Evolutionary conservation across 1,140 invertebrate genomes (phyloP).

Genomic region (Arctopsyche grandis): DNA sequence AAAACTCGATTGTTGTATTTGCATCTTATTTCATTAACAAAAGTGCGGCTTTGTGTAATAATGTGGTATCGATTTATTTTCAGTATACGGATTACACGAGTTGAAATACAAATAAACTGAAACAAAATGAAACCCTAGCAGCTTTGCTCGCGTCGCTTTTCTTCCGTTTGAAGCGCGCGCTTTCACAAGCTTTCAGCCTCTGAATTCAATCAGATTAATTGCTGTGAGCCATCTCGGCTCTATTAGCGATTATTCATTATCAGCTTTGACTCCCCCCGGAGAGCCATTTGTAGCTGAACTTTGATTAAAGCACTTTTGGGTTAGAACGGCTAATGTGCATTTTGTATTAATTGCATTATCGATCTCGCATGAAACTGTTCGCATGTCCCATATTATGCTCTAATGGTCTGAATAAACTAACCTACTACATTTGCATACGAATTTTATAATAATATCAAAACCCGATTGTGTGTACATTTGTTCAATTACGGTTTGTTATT

Average conservation of each 20-base stretch:
- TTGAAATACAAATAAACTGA: no score
- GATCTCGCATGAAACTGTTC: neutral
- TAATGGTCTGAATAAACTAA: neutral
- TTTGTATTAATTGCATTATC: slow-evolving; percentile 26
- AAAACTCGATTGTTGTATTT: no score
- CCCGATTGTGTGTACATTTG: no score
- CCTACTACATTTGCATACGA: no score
- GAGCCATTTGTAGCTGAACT: slow-evolving; percentile 32
- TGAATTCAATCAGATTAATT: slow-evolving; percentile 34
- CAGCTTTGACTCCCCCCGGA: neutral
- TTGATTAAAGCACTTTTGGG: slow-evolving; percentile 37
- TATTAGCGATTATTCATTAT: slow-evolving; percentile 35
- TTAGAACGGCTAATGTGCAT: neutral
- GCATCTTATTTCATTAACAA: no score
- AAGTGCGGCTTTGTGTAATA: no score
- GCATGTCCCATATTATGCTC: neutral
- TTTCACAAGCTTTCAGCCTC: slow-evolving; percentile 12
- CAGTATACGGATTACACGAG: no score
- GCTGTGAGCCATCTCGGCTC: slow-evolving; percentile 1
- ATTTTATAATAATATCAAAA: no score
- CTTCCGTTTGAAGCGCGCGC: neutral
- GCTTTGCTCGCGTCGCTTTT: no score
- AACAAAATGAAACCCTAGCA: no score
- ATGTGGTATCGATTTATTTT: no score
- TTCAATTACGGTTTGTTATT: no score